Percentiles rank a stretch among this genome's conserved stretches.
These are phyloP conservation scores for Cathartes aura DNA, from an alignment of 2,113 vertebrate species.

Conservation along the genomic window DNA sequence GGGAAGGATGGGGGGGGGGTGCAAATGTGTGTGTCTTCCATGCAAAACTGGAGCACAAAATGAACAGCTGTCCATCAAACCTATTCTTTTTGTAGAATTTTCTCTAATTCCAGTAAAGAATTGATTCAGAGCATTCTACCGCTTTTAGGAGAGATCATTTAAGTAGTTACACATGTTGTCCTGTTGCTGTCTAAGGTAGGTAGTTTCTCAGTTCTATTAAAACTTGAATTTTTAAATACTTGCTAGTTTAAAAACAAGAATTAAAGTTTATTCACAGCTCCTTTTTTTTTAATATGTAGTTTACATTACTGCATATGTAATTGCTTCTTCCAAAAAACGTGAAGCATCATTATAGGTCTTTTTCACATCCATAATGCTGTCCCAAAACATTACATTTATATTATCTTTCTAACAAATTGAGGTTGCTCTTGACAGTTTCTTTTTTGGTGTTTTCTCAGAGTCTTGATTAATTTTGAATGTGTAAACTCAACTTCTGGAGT, in stretches of 20 bases:
- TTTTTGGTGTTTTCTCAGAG: background rate
- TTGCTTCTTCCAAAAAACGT: background rate
- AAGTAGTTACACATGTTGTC: background rate
- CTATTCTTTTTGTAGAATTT: background rate
- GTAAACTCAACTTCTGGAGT: background rate
- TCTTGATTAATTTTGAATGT: background rate
- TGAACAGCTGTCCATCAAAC: background rate
- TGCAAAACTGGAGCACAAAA: background rate
- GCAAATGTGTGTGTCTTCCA: background rate
- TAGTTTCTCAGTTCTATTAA: background rate
- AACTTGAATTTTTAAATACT: background rate
- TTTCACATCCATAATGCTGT: background rate
- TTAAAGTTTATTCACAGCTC: background rate
- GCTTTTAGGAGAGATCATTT: background rate
- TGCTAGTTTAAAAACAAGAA: background rate
- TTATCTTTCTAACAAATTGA: background rate
- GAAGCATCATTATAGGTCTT: background rate
- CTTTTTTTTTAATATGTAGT: background rate
- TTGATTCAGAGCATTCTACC: background rate
- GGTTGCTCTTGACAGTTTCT: background rate
- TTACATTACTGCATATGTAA: background rate
- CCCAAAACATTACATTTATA: background rate
- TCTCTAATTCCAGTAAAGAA: background rate
- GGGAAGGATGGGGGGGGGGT: background rate
- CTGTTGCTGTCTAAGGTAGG: background rate